Base-by-base conservation (phyloP, 2,888 invertebrate genomes). In the Lithophane leautieri region DNA sequence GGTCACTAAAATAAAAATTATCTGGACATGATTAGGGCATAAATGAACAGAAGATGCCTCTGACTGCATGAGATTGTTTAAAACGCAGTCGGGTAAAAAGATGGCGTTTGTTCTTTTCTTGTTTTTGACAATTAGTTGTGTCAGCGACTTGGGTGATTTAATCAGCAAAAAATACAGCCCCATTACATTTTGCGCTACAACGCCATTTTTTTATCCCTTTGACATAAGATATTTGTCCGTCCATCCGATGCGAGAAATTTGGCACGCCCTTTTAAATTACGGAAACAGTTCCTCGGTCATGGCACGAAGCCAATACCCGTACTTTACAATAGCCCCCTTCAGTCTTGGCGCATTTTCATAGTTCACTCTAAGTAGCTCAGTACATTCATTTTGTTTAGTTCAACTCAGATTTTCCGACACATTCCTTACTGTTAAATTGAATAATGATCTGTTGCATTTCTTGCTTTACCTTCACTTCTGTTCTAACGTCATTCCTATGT, bases 261-360 rank as follows among this genome's bases (percentile, higher is more conserved):
- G 78, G 85, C 75, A 84, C 60, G 22, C 63, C 76, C 74, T 76
- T 77, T 84, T 84, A 77, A 75, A 81, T 83, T 78, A 76, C 78
- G 60, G 71, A 82, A 81, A 73, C 78, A 76, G 73, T 84, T 81
- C 70, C 60, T 84, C 56, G 62, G 77, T 70, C 58, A 74, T 81
- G 84, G 84, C 84, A 72, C 14, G 28, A 25, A 58, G 84, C 85
- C 84, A 84, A 78, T 76, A 78, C 62, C 66, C 60, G 73, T 84
- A 74, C 70, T 84, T 78, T 81, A 73, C 78, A 78, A 84, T 78
- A 71, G 70, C 84, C 61, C 34, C 50, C 81, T 83, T 78, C 68
- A 78, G 47, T 78, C 50, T 81, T 84, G 82, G 85, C 82, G 85
- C 69, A 81, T 81, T 84, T 78, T 82, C 71, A 78, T 76, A 82